These are phyloP conservation scores for Elephantulus edwardii DNA, from an alignment of 2,113 vertebrate genomes.

Conservation along the genomic window DNA sequence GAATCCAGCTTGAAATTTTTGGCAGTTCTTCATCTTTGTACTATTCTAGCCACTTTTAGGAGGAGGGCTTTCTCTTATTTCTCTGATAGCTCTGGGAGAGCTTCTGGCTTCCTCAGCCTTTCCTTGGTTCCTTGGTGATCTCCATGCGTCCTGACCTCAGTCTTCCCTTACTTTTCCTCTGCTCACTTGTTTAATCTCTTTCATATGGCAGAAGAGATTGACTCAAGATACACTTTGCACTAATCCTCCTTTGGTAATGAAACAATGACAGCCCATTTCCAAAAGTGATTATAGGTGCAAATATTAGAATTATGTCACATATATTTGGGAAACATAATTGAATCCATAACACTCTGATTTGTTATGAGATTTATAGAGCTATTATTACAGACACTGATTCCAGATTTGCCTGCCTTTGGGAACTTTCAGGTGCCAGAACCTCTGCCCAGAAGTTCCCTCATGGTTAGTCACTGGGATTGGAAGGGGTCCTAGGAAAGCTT, in stretches of 20 bases:
- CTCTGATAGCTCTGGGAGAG: neutral
- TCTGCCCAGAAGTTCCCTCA: neutral
- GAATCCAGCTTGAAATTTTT: too few species aligned
- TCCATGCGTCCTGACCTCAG: neutral
- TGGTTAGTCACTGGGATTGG: neutral
- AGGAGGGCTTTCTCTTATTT: neutral
- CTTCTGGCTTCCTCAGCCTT: neutral
- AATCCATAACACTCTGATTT: neutral
- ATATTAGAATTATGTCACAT: neutral
- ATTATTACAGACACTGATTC: neutral
- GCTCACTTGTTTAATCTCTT: neutral
- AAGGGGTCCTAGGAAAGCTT: neutral
- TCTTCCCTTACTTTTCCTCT: neutral
- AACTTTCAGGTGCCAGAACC: neutral
- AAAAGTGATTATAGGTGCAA: neutral
- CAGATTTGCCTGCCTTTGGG: neutral
- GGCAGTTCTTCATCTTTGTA: too few species aligned
- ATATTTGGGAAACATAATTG: neutral
- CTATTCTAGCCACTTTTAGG: too few species aligned
- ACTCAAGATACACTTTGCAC: neutral
- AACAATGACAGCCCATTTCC: neutral
- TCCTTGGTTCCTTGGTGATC: neutral
- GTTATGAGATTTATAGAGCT: conserved; percentile 33
- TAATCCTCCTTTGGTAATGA: neutral
- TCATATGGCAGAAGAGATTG: neutral